Percentiles rank a stretch among this genome's conserved stretches.
phyloP scores from a whole-genome alignment of 2,797 vertebrate genomes.

The Eulemur mongoz region DNA sequence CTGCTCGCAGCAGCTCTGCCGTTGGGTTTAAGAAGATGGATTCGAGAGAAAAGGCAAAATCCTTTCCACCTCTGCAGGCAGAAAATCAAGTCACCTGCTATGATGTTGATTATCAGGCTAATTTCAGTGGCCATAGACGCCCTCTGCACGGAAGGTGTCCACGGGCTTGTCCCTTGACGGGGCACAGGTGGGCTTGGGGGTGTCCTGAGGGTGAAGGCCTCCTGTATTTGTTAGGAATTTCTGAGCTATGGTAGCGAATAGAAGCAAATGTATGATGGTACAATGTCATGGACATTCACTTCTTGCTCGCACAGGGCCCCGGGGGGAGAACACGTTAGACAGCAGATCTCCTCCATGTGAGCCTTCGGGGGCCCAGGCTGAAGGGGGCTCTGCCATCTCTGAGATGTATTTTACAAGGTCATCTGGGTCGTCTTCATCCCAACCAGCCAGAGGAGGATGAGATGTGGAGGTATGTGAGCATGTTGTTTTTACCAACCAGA shows the following conservation, averaged over 20 bases:
- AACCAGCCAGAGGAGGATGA: too few species aligned
- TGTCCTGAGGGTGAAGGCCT: background rate
- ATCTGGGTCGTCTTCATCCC: background rate
- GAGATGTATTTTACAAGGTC: background rate
- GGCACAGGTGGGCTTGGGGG: background rate
- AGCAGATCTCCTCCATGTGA: background rate
- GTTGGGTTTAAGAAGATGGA: background rate
- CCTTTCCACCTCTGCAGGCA: background rate
- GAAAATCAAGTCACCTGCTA: background rate
- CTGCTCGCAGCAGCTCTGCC: background rate
- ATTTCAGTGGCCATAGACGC: too few species aligned
- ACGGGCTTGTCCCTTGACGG: background rate
- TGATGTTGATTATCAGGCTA: background rate
- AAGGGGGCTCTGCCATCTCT: background rate
- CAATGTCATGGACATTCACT: background rate
- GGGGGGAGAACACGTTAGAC: background rate
- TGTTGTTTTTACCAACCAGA: background rate
- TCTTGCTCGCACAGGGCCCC: background rate
- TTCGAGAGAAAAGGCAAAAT: background rate
- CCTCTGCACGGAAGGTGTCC: background rate
- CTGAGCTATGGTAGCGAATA: background rate
- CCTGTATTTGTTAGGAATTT: background rate
- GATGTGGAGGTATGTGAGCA: background rate
- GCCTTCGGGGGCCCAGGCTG: background rate
- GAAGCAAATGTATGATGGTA: background rate